Evolutionary conservation across 2,797 vertebrate genomes (phyloP).

Genomic region (Tapirus indicus): DNA sequence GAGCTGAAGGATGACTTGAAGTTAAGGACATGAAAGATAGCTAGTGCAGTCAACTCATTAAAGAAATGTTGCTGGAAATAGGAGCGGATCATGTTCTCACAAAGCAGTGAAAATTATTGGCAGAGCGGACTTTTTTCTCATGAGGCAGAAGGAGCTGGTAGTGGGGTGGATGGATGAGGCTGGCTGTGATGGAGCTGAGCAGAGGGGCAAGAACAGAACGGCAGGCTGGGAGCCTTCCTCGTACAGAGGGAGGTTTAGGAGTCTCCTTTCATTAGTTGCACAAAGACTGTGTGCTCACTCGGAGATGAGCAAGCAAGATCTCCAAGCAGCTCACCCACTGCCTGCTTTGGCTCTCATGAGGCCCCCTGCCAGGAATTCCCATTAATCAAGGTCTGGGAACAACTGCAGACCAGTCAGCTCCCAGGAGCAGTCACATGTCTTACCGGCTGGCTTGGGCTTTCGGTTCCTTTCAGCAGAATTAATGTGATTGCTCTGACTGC

Average conservation of each 20-base stretch:
- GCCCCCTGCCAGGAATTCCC: constrained; percentile 58
- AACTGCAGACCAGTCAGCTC: constrained; percentile 40
- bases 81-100: background rate
- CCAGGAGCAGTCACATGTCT: background rate
- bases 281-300: background rate
- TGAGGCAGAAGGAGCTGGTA: background rate
- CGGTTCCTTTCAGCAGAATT: constrained; percentile 45
- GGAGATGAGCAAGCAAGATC: constrained; percentile 55
- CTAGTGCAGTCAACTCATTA: background rate
- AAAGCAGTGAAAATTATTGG: background rate
- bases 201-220: background rate
- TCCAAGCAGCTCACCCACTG: background rate
- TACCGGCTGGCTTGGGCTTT: constrained; percentile 23
- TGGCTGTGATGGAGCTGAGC: background rate
- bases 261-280: constrained; percentile 8
- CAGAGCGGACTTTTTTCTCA: background rate
- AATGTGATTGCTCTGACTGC: constrained; percentile 32
- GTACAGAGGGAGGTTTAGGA: background rate
- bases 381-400: constrained; percentile 73
- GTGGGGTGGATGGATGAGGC: background rate
- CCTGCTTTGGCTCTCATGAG: background rate
- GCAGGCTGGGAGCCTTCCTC: background rate
- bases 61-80: background rate
- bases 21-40: background rate
- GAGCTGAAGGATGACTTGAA: background rate